A percentile compares a stretch with the other conserved stretches of the same genome.
Evolutionary conservation across 2,113 vertebrate species (phyloP).

Genomic region (Apus apus): DNA sequence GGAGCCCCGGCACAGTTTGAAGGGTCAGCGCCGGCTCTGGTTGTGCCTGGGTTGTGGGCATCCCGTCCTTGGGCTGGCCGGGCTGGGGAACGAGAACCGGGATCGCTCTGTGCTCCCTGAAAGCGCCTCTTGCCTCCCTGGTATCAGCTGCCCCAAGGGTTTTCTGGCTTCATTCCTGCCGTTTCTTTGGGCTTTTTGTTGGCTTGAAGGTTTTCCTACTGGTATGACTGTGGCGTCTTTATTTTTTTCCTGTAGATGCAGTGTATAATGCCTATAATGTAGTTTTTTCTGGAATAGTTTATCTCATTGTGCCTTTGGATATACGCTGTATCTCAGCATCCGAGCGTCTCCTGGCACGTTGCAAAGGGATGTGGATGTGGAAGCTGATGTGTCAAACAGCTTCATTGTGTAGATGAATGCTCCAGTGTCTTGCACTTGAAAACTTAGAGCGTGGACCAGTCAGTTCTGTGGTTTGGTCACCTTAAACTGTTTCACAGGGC

Average conservation of each 20-base stretch:
- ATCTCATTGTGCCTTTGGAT: background rate
- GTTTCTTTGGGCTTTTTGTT: background rate
- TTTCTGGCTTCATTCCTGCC: background rate
- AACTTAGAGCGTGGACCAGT: background rate
- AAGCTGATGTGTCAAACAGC: background rate
- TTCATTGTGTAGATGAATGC: background rate
- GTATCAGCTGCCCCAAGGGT: background rate
- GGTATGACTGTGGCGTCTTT: background rate
- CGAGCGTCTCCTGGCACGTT: background rate
- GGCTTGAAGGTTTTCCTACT: background rate
- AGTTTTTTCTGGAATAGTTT: background rate
- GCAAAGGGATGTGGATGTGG: fast-evolving
- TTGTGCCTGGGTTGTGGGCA: background rate
- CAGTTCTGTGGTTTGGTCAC: background rate
- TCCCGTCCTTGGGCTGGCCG: background rate
- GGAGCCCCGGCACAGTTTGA: background rate
- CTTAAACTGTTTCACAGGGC: background rate
- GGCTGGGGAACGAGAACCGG: background rate
- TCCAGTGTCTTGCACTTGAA: background rate
- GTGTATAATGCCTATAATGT: background rate
- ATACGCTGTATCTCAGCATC: background rate
- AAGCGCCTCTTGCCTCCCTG: background rate
- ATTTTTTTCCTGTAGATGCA: background rate
- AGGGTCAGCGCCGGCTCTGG: background rate
- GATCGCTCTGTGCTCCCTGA: background rate